Evolutionary conservation across 1,140 invertebrate genomes (phyloP), one percentile per base, ranked within the genome.

Genomic region (Ylistrum balloti): DNA sequence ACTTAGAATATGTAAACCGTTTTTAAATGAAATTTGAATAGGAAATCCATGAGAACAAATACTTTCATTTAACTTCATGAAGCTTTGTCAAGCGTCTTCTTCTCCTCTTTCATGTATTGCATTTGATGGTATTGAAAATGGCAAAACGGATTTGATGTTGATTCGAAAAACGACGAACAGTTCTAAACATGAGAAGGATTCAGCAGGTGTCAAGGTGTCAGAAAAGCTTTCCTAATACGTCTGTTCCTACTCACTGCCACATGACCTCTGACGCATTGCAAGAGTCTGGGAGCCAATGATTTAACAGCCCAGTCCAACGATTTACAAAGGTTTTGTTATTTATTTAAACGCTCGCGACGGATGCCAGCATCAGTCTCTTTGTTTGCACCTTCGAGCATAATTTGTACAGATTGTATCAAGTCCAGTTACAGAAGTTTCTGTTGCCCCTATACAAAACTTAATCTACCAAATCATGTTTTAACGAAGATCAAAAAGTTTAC

Each of bases 371-470:
- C 56, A 15, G 41, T 45, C 41, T 45, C 41, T 45, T 45, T 45
- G 41, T 74, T 74, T n/a, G 22, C 56, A 74, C 56, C 56, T 74
- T 74, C 56, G 9, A 28, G 28, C n/a, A 74, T 74, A n/a, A 74
- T 74, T 74, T 28, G n/a, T 74, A 28, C 56, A 74, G 56, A 74
- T 74, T 28, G 28, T 74, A 28, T 22, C 56, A 74, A 9, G 56
- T 74, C 56, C 56, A 28, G 56, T 7, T 3, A 9, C n/a, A 74
- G 56, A 74, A 22, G n/a, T 28, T 74, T 74, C 56, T n/a, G 1
- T 74, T n/a, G n/a, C 56, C 56, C 56, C 56, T 74, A 74, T 74
- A 74, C 56, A n/a, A 74, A 74, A 74, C 22, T 74, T 74, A 74
- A 74, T 74, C 22, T 74, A 74, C 15, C 3, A 3, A 74, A 74